Base-by-base conservation (phyloP, 2,888 invertebrate species). In the Parnassius mnemosyne region DNA sequence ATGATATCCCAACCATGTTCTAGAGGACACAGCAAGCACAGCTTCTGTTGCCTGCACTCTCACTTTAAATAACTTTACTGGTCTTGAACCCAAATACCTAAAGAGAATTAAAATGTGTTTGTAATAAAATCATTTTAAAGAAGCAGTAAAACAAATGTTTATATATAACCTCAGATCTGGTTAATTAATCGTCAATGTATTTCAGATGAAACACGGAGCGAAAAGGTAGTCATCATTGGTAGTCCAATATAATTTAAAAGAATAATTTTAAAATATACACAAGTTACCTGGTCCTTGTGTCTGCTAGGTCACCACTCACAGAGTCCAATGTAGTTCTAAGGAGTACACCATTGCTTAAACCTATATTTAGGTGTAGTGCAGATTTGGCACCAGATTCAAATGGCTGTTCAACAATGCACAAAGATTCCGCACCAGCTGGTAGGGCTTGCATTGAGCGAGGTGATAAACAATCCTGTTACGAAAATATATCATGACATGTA, bases 1-100 rank as follows among this genome's bases (percentile, higher is more conserved):
- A 77, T 98, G 98, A 81, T 99, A 99, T 77, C 98, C 98, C 34
- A 99, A 92, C 99, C 99, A 99, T 0, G 98, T 97, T 69, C 99
- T 93, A 70, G 98, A 98, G 0, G 99, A 99, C 94, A 99, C 98
- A 0, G 99, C 99, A 44, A 99, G 88, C 0, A 99, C 99, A 1
- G 99, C 98, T 85, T 99, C 98, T 10, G 97, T 95, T 12, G 97
- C 97, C 79, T 99, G 99, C 94, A 99, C 98, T 67, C 94, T 93
- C 62, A 99, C 98, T 79, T 98, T 94, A 85, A 99, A 99, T 5
- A 99, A 92, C 84, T 99, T 99, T 0, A 99, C 99, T 0, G 99
- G 97, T 57, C 98, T 93, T 0, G 98, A 97, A 34, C 99, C 99
- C 56, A 99, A 92, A 84, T 99, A 99, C 67, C 92, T 92, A 10